Evolutionary conservation across 2,113 vertebrate genomes (phyloP).

Genomic region (Dolichallabes microphthalmus): DNA sequence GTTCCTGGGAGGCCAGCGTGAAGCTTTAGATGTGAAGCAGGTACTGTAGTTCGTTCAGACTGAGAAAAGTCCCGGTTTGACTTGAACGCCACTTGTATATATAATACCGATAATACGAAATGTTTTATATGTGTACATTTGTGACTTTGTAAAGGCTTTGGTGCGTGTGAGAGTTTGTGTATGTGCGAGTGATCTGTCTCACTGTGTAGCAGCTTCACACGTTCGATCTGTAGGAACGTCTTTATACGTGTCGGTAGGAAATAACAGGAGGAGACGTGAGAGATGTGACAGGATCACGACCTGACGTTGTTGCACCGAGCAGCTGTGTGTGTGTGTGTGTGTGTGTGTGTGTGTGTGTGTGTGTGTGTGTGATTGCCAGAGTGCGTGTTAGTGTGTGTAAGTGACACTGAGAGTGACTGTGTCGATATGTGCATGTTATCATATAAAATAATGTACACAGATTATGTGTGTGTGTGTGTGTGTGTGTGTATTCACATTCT

Average conservation of each 20-base stretch:
- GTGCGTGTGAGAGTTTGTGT: not conserved
- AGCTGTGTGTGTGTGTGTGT: slow-evolving; percentile 23
- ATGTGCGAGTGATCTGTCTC: not conserved
- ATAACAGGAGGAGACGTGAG: not conserved
- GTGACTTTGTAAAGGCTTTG: not conserved
- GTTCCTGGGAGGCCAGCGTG: no score
- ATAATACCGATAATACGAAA: not conserved
- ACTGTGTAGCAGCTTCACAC: not conserved
- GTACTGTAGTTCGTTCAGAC: no score
- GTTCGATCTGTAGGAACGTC: not conserved
- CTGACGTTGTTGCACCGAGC: not conserved
- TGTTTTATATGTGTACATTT: not conserved
- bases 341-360: slow-evolving; percentile 12
- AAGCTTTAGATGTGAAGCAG: no score
- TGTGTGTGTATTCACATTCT: not conserved
- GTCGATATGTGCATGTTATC: not conserved
- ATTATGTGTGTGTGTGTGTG: not conserved
- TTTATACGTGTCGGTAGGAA: slow-evolving; percentile 1
- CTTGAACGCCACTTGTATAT: not conserved
- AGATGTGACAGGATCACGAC: not conserved
- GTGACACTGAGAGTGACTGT: not conserved
- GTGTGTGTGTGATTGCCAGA: slow-evolving; percentile 22
- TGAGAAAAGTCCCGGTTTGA: no score
- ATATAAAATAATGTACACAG: not conserved
- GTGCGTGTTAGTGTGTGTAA: not conserved